Conservation (phyloP, 2,113 vertebrate species). For the Lucifuga dentata region DNA sequence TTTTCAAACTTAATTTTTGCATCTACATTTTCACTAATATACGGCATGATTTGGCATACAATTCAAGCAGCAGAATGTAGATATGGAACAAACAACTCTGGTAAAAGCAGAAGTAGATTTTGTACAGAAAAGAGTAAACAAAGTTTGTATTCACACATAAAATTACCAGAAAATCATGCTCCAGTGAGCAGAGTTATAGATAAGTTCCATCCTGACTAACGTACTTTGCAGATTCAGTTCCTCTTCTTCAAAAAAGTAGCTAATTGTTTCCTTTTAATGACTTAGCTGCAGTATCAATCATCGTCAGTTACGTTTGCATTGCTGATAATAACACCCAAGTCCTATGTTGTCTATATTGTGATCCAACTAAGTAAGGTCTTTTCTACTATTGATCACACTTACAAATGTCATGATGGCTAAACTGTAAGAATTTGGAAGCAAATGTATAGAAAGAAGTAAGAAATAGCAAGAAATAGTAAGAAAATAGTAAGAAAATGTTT, state of each 20-base stretch:
- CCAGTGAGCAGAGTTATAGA: constrained; percentile 42
- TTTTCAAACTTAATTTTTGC: constrained; percentile 26
- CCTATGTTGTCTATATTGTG: too few species aligned
- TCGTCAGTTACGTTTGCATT: too few species aligned
- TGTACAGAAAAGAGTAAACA: constrained; percentile 26
- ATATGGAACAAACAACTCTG: constrained; percentile 40
- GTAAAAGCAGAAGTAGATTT: constrained; percentile 39
- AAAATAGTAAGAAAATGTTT: too few species aligned
- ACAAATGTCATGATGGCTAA: too few species aligned
- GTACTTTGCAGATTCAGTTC: constrained; percentile 59
- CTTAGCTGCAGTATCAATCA: neutral
- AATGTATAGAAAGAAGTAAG: too few species aligned
- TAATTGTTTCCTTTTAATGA: constrained; percentile 4
- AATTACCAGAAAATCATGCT: constrained; percentile 54
- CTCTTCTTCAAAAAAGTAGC: constrained; percentile 38
- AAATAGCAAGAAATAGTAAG: too few species aligned
- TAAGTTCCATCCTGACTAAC: constrained; percentile 58
- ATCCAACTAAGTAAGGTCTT: too few species aligned
- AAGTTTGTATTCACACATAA: constrained; percentile 37
- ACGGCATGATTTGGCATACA: constrained; percentile 14
- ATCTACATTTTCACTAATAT: constrained; percentile 21
- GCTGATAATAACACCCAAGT: too few species aligned
- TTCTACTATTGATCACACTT: too few species aligned
- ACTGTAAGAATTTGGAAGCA: too few species aligned
- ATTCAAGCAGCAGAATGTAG: constrained; percentile 21